Conservation (phyloP, 2,113 vertebrate species). For the Scolopax mira region DNA sequence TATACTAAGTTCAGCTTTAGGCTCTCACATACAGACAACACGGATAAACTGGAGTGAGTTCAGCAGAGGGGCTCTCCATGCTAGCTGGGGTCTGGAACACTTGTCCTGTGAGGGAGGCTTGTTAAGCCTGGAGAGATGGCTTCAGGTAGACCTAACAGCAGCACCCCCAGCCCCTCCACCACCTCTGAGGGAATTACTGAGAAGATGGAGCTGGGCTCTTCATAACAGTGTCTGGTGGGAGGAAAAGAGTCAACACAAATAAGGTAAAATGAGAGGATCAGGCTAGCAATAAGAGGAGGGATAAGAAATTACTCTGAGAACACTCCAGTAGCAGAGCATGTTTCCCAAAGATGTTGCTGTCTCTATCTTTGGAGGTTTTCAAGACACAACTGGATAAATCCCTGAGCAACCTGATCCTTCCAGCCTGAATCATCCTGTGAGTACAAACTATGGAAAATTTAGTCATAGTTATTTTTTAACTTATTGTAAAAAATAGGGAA, state of each 20-base stretch:
- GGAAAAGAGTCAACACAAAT: not conserved
- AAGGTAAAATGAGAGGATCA: not conserved
- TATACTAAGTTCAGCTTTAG: not conserved
- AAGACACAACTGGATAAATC: not conserved
- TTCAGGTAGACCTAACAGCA: not conserved
- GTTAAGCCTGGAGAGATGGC: not conserved
- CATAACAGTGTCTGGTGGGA: not conserved
- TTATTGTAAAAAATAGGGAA: not conserved
- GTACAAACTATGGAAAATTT: not conserved
- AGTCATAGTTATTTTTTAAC: not conserved
- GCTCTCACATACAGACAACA: rapidly evolving
- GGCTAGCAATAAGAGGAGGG: not conserved
- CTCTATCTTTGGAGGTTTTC: not conserved
- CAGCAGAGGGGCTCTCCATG: not conserved
- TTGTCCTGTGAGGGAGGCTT: not conserved
- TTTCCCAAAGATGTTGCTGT: not conserved
- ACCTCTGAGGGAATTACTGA: not conserved
- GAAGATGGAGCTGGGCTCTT: not conserved
- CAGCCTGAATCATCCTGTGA: not conserved
- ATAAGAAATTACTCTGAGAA: not conserved
- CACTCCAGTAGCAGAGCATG: not conserved
- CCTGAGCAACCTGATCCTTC: not conserved
- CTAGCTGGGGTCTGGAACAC: not conserved
- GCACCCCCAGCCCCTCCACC: rapidly evolving
- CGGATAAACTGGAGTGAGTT: not conserved